phyloP scores from a whole-genome alignment of 2,113 vertebrate genomes.

The Empidonax alnorum region DNA sequence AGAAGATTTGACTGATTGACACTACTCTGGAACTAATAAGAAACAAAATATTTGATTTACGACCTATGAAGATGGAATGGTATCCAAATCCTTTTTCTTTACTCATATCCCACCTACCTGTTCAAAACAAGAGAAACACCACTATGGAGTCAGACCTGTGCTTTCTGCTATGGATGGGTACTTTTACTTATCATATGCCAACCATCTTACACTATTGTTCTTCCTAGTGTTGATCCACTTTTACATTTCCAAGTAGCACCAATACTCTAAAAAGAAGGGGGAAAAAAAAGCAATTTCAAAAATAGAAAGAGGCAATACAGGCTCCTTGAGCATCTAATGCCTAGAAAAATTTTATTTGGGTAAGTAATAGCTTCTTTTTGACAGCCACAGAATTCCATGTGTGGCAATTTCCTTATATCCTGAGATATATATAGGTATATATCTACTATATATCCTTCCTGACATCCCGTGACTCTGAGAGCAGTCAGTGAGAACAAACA shows the following conservation, averaged over 20 bases:
- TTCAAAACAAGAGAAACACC: background rate
- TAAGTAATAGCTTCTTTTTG: background rate
- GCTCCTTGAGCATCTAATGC: background rate
- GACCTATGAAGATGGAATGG: background rate
- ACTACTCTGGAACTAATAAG: background rate
- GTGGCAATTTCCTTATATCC: background rate
- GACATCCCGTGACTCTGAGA: background rate
- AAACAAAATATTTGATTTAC: background rate
- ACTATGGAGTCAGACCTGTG: background rate
- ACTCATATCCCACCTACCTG: background rate
- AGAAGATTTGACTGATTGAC: background rate
- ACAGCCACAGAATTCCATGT: background rate
- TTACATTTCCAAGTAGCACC: background rate
- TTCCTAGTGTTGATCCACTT: background rate
- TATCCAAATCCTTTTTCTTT: background rate
- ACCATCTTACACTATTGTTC: background rate
- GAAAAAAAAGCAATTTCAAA: background rate
- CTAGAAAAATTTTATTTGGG: rapidly evolving
- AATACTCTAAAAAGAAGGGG: background rate
- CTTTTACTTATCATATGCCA: background rate
- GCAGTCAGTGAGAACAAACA: background rate
- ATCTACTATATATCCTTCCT: background rate
- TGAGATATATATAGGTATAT: background rate
- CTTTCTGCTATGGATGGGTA: background rate
- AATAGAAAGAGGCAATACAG: background rate